These are phyloP conservation scores for Octonoba sinensis DNA, from an alignment of 2,888 invertebrate species.

Conservation along the genomic window DNA sequence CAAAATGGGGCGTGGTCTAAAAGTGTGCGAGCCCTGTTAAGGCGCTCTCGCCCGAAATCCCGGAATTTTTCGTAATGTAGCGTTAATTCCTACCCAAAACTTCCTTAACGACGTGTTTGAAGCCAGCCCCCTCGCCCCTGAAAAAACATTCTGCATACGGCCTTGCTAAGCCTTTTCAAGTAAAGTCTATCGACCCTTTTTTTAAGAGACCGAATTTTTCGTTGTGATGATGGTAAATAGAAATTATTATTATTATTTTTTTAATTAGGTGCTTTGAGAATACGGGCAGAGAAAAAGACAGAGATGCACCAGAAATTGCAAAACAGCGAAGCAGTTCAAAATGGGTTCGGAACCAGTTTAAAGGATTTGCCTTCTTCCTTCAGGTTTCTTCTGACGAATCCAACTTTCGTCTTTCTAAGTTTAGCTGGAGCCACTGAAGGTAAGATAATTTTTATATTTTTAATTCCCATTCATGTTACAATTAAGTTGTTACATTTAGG, in stretches of 20 bases:
- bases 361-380: constrained; percentile 73
- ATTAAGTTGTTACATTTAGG: background rate
- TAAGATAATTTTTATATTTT: constrained; percentile 21
- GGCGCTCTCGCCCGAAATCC: no score
- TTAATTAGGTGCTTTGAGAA: constrained; percentile 68
- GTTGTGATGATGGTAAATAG: background rate
- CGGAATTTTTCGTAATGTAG: no score
- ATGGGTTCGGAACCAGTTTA: constrained; percentile 66
- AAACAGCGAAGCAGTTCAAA: constrained; percentile 63
- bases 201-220: no score
- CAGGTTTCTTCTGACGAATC: constrained; percentile 79
- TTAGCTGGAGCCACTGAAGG: constrained; percentile 84
- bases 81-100: no score
- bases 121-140: no score
- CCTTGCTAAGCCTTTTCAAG: no score
- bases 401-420: constrained; percentile 84
- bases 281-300: constrained; percentile 78
- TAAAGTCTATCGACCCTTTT: no score
- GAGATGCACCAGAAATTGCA: constrained; percentile 76
- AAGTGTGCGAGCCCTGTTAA: no score
- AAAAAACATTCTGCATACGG: no score
- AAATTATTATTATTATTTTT: background rate
- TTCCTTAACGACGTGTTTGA: no score
- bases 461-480: background rate
- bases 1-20: no score